phyloP scores from a whole-genome alignment of 2,888 invertebrate species.

The Pristionchus fissidentatus region DNA sequence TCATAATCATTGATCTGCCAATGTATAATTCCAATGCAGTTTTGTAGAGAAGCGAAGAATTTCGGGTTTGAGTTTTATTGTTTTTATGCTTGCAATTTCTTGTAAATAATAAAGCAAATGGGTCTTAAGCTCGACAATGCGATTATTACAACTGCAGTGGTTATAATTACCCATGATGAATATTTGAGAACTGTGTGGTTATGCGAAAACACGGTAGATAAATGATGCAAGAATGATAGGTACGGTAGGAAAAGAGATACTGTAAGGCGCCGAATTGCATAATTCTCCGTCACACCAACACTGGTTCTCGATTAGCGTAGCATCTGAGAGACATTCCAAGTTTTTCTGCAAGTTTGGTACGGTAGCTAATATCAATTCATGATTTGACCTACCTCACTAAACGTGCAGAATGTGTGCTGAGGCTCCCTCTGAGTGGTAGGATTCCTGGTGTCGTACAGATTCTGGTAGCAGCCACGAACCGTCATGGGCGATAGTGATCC shows the following conservation, averaged over 20 bases:
- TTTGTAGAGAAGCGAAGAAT: not conserved
- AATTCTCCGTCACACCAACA: slow-evolving; percentile 65
- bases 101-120: slow-evolving; percentile 22
- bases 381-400: slow-evolving; percentile 52
- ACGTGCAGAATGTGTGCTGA: slow-evolving; percentile 62
- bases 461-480: slow-evolving; percentile 70
- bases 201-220: slow-evolving; percentile 6
- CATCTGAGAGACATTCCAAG: slow-evolving; percentile 59
- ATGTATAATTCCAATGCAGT: slow-evolving; percentile 17
- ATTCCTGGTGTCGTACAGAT: slow-evolving; percentile 61
- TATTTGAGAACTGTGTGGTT: slow-evolving; percentile 3
- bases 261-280: slow-evolving; percentile 55
- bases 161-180: not conserved
- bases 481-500: slow-evolving; percentile 70
- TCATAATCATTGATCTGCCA: slow-evolving; percentile 4
- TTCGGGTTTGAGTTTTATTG: slow-evolving; percentile 3
- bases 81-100: not conserved
- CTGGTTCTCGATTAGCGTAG: slow-evolving; percentile 57
- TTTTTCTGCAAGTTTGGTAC: slow-evolving; percentile 52
- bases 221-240: not conserved
- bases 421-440: slow-evolving; percentile 59
- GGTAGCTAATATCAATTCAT: not conserved
- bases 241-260: not conserved
- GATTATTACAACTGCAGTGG: slow-evolving; percentile 13
- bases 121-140: slow-evolving; percentile 12